Base-by-base conservation (phyloP, 2,888 invertebrate species). In the Kuschelorhynchus macadamiae region DNA sequence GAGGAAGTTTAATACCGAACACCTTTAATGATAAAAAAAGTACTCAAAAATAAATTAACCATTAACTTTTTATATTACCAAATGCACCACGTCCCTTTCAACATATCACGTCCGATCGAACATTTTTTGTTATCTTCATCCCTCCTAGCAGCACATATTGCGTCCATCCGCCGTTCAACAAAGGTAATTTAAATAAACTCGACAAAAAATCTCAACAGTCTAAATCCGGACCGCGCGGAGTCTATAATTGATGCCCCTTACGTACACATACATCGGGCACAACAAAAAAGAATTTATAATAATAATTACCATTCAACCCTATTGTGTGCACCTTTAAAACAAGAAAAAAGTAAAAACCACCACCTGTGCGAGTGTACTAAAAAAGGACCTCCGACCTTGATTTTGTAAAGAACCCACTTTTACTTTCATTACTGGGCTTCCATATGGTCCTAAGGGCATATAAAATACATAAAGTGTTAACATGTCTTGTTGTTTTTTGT, bases 301-400 rank as follows among this genome's bases (percentile, higher is more conserved):
- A 68, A 68, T 68, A 68, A 68, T 68, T 68, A 63, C 68, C 49
- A 66, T 66, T 66, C 66, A 42, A 32, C 60, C 66, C 63, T 53
- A 68, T 68, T 68, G 68, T 52, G 55, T 53, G 68, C 68, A 68
- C 68, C 68, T 68, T 68, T 68, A 63, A 68, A 49, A 68, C 63
- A 63, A 67, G 44, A 62, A 61, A 60, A 67, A 68, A 63, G 63
- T 52, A 59, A 53, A 68, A 63, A 59, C 47, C 63, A 68, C 63
- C 68, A 68, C 68, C 68, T 68, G 68, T 68, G 63, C 53, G n/a
- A 14, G 21, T 16, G 42, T 41, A 21, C 16, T n/a, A 42, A 56
- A 61, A 61, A 55, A 55, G 47, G 62, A 59, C 63, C 63, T 63
- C 59, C 68, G 63, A 63, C 63, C 68, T 68, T 68, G 61, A 55